These are phyloP conservation scores for Drosophila rufa DNA, from an alignment of 1,140 invertebrate genomes.

Conservation along the genomic window DNA sequence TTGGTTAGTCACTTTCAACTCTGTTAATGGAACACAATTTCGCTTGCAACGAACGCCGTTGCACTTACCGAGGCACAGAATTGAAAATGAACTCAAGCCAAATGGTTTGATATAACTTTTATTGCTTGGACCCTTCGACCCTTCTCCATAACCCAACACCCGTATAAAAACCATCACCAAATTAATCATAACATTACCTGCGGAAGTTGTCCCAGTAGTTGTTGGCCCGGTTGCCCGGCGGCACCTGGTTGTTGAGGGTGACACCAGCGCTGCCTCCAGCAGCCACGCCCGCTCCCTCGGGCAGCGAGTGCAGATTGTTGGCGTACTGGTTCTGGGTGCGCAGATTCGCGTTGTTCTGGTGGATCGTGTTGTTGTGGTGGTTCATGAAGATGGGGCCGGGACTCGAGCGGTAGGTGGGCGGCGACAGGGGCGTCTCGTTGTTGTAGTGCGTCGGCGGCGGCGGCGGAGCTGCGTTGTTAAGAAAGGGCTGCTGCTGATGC, in stretches of 20 bases:
- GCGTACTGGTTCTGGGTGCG: conserved; percentile 81
- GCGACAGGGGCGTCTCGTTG: conserved; percentile 77
- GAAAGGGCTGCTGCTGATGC: conserved; percentile 51
- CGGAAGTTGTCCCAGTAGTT: conserved; percentile 97
- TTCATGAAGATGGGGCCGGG: conserved; percentile 84
- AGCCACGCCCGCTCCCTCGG: conserved; percentile 35
- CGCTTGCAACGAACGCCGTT: neutral
- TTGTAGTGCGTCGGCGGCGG: conserved; percentile 66
- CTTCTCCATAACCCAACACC: conserved; percentile 12
- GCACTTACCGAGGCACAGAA: conserved; percentile 56
- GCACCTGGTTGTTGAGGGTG: conserved; percentile 94
- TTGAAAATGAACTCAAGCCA: conserved; percentile 47
- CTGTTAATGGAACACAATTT: conserved; percentile 41
- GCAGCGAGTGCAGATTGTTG: conserved; percentile 72
- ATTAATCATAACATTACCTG: conserved; percentile 87
- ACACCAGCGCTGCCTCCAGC: conserved; percentile 31
- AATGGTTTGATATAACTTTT: conserved; percentile 41
- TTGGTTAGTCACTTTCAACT: conserved; percentile 56
- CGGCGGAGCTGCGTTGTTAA: conserved; percentile 67
- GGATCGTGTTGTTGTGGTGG: conserved; percentile 84
- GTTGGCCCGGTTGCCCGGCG: conserved; percentile 93
- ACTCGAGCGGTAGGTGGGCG: conserved; percentile 66
- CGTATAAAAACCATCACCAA: conserved; percentile 36
- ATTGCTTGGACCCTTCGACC: conserved; percentile 28
- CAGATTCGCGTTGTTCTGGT: conserved; percentile 81